phyloP scores from a whole-genome alignment of 2,888 invertebrate genomes.

The Heliothis peltigera region DNA sequence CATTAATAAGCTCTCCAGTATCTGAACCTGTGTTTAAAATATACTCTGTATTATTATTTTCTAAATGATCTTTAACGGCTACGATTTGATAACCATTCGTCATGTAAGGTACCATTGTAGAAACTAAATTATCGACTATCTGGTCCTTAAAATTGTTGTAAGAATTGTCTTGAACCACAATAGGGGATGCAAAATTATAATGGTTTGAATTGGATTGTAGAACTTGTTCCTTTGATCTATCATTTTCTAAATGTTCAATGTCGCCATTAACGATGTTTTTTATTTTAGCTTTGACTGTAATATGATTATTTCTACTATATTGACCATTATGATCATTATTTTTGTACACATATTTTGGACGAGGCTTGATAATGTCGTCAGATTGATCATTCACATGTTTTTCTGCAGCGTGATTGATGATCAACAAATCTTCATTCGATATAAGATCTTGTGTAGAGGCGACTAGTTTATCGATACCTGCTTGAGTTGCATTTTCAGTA shows the following conservation, averaged over 20 bases:
- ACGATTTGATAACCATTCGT: constrained; percentile 84
- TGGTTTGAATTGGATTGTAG: constrained; percentile 69
- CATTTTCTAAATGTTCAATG: constrained; percentile 67
- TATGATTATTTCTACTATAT: constrained; percentile 68
- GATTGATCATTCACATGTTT: constrained; percentile 71
- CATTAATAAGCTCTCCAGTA: constrained; percentile 75
- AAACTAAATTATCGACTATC: constrained; percentile 81
- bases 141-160: constrained; percentile 76
- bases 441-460: constrained; percentile 91
- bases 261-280: constrained; percentile 76
- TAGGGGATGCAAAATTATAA: constrained; percentile 83
- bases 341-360: constrained; percentile 66
- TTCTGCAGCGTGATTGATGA: constrained; percentile 90
- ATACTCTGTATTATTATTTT: constrained; percentile 66
- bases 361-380: constrained; percentile 81
- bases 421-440: constrained; percentile 91
- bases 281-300: constrained; percentile 80
- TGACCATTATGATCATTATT: constrained; percentile 62
- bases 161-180: constrained; percentile 83
- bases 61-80: constrained; percentile 76
- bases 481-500: constrained; percentile 66
- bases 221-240: constrained; percentile 63
- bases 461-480: constrained; percentile 86
- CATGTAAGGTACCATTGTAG: constrained; percentile 85
- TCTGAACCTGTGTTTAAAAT: constrained; percentile 46